phyloP scores from a whole-genome alignment of 2,113 vertebrate genomes.

The Brienomyrus longianalis region DNA sequence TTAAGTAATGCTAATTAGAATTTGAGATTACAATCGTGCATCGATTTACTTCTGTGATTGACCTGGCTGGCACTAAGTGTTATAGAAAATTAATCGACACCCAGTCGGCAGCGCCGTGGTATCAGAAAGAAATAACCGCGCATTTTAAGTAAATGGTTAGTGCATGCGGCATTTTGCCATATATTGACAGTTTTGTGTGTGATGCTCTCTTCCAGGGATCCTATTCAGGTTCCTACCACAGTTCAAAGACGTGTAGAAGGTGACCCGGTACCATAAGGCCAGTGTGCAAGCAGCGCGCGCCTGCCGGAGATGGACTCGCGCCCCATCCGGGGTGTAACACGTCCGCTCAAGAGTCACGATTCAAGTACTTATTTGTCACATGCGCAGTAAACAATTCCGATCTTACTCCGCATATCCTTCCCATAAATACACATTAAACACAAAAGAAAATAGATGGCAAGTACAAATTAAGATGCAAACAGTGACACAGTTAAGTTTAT shows the following conservation, averaged over 20 bases:
- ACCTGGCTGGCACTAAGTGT: background rate
- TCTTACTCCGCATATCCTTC: background rate
- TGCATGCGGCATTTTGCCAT: background rate
- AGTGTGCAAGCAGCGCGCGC: background rate
- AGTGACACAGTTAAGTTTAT: background rate
- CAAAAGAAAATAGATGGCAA: background rate
- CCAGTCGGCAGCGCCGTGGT: background rate
- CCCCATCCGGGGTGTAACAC: background rate
- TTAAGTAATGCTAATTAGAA: background rate
- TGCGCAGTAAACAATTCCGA: background rate
- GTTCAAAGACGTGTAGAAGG: background rate
- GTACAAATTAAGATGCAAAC: background rate
- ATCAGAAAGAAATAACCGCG: background rate
- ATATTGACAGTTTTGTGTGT: background rate
- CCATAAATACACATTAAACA: background rate
- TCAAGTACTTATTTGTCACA: background rate
- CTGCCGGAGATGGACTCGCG: background rate
- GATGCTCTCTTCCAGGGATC: background rate
- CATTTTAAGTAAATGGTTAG: background rate
- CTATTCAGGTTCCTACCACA: background rate
- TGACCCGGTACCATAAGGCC: background rate
- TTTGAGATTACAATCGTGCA: background rate
- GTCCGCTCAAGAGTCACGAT: background rate
- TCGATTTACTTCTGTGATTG: background rate
- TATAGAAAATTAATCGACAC: background rate